Evolutionary conservation across 1,140 invertebrate species (phyloP), one percentile per base, ranked within the genome.

Genomic region (Drosophila subpulchrella): DNA sequence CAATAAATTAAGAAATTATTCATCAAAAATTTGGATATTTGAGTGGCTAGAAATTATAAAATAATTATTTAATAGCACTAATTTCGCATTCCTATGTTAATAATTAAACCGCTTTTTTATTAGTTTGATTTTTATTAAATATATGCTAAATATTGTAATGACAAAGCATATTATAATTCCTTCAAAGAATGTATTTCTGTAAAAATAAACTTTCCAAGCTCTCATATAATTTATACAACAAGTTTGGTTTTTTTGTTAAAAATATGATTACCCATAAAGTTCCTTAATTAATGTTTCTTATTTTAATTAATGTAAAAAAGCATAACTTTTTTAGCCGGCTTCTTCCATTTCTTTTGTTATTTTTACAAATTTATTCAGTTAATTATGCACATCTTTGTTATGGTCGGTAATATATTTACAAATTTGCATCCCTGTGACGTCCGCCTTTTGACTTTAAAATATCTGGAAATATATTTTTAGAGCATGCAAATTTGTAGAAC

Each of bases 401-500:
- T 17, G 39, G 17, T 44, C 11, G 12, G 27, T 12, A 12, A 2
- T 41, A n/a, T n/a, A 24, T 41, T 56, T 51, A 34, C 54, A 15
- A 4, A 7, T 6, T 13, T 7, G 4, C 5, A 34, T 38, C 3
- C 6, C 20, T 10, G 13, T 55, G 39, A 44, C n/a, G 39, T 32
- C 39, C n/a, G 17, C 2, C 34, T 53, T 12, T 54, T 24, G 15
- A 15, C 17, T 32, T 2, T 8, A 24, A 13, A 42, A 44, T 13
- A 42, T 17, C n/a, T 32, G 7, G 15, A 10, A 15, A 11, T 44
- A 17, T 57, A 42, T 32, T 42, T 44, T 32, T 32, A 57, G 39
- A 8, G n/a, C 8, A 65, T 63, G 60, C 44, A 20, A 38, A 47
- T 36, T 24, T 65, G 6, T 30, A 12, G 15, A n/a, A 11, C n/a